Base-by-base conservation (phyloP, 2,888 invertebrate species). In the Neria commutata region DNA sequence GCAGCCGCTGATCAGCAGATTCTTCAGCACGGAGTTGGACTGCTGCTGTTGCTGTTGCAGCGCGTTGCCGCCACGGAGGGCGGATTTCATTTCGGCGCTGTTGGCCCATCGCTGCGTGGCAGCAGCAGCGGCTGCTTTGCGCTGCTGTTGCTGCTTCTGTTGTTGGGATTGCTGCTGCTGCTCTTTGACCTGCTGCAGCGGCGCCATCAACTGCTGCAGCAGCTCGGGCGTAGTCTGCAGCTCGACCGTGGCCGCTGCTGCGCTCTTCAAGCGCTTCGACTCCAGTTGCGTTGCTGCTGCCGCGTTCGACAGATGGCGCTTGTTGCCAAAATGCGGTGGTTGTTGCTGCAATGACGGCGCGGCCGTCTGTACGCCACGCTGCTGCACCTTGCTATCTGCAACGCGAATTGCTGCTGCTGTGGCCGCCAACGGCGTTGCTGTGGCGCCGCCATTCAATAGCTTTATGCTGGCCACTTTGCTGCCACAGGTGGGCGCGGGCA, bases 1-100 rank as follows among this genome's bases (percentile, higher is more conserved):
- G 83, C 94, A 95, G 74, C 96, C 96, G 86, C 92, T 94, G 84
- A 96, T 91, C 85, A 96, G 87, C 71, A 96, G 89, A 85, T 96
- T 96, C 90, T 94, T 92, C 77, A 96, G 88, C 78, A 96, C 95
- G 50, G 82, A 82, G 46, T 81, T 79, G 16, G 81, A 80, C 46
- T 78, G 70, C 58, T 74, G 73, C 10, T 71, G 72, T 5, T 72
- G 69, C 2, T 68, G 68, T 63, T 86, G 85, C 8, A 80, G 74
- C 1, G n/a, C 74, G 70, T 19, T 78, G 65, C 24, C 77, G 57
- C 10, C 63, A 50, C 52, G 58, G 63, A 46, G 58, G 65, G 19
- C 19, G 17, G 42, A 5, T 3, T 4, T 19, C n/a, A n/a, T 14
- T 37, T 37, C 66, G 83, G 14, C 65, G 68, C 83, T 84, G 67